Conservation (phyloP, 2,888 invertebrate genomes). For the Ophion ellenae region DNA sequence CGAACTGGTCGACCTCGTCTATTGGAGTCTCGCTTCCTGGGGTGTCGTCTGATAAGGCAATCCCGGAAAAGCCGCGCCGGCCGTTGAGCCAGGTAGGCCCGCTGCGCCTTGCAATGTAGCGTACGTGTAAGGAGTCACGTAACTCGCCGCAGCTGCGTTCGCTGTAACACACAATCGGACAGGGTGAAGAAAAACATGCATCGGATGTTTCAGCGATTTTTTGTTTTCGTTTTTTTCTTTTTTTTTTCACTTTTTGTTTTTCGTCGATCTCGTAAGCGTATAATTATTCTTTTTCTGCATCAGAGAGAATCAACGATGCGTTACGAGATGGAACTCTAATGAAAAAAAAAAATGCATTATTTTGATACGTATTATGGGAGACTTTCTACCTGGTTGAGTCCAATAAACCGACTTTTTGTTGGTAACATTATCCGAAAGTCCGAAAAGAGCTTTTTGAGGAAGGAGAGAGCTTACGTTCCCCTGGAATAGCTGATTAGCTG, state of each 20-base stretch:
- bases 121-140: constrained; percentile 90
- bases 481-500: constrained; percentile 46
- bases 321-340: constrained; percentile 18
- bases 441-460: constrained; percentile 42
- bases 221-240: neutral
- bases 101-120: constrained; percentile 88
- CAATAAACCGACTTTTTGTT: constrained; percentile 42
- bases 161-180: constrained; percentile 73
- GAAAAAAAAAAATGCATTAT: neutral
- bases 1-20: constrained; percentile 73
- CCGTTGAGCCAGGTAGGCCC: constrained; percentile 84
- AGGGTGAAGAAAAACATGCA: constrained; percentile 35
- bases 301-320: constrained; percentile 47
- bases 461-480: constrained; percentile 38
- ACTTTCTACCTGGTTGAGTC: constrained; percentile 39
- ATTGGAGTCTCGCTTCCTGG: constrained; percentile 92
- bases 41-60: constrained; percentile 87
- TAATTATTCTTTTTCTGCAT: constrained; percentile 5
- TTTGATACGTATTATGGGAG: constrained; percentile 18
- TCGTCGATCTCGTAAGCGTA: constrained; percentile 8
- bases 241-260: neutral
- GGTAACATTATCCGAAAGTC: constrained; percentile 41
- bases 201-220: neutral
- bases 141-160: constrained; percentile 87
- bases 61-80: constrained; percentile 87